Conservation (phyloP, 2,797 vertebrate species). For the Lophura swinhoii region DNA sequence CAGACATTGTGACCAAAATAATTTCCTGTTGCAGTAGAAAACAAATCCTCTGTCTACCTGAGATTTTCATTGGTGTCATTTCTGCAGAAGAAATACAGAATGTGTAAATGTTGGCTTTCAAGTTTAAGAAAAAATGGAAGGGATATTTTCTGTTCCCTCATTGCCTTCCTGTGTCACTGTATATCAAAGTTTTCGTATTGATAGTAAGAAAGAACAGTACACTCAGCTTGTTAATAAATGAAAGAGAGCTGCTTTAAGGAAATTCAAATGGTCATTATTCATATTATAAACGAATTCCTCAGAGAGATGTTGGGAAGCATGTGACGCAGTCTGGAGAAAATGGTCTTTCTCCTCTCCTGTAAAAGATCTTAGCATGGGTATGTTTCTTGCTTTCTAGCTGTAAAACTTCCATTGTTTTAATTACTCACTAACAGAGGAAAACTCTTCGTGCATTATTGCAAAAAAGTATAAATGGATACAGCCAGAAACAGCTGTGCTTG, state of each 20-base stretch:
- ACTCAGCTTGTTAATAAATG: neutral
- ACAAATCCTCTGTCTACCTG: neutral
- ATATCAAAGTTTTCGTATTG: neutral
- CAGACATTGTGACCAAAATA: neutral
- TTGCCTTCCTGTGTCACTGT: neutral
- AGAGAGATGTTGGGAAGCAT: neutral
- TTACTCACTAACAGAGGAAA: neutral
- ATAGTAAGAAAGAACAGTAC: neutral
- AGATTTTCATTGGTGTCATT: rapidly evolving
- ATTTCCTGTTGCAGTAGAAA: neutral
- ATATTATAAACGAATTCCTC: neutral
- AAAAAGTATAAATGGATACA: neutral
- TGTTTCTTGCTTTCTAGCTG: neutral
- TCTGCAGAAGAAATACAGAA: neutral
- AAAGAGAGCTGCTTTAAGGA: neutral
- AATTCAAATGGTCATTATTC: neutral
- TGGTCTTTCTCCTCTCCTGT: neutral
- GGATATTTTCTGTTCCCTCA: neutral
- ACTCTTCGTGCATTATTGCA: neutral
- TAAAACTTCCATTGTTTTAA: neutral
- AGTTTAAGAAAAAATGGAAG: neutral
- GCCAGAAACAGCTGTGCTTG: neutral
- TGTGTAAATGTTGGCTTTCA: neutral
- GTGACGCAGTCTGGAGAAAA: neutral
- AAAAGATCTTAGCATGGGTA: neutral